Evolutionary conservation across 2,797 vertebrate species (phyloP), one percentile per base, ranked within the genome.

Genomic region (Aratinga solstitialis): DNA sequence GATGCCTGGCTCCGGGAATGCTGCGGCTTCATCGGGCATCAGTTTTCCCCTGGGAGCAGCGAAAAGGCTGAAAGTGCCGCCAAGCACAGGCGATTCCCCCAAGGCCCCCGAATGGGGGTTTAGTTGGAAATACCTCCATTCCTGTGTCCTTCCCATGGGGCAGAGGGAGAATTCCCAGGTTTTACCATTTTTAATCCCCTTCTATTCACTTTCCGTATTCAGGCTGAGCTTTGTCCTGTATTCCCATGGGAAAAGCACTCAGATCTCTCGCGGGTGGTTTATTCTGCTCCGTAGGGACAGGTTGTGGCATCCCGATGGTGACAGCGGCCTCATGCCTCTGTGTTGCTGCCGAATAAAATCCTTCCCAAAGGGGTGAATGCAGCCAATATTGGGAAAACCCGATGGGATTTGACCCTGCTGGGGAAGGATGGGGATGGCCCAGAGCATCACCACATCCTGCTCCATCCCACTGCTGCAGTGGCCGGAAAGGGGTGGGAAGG

Each of bases 391-490:
- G 63, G 63, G 74, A 12, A 32, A 58, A 73, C 66, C 74, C 74
- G 2, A 1, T 14, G 29, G 67, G 61, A 43, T 19, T 1, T 24
- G 36, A 18, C 58, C 5, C 51, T 17, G 16, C n/a, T 22, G 4
- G 72, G 43, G 56, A 6, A 14, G 27, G 87, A 24, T 24, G 50
- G 3, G 51, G 51, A 13, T 54, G 45, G 14, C 30, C 54, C 29
- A 2, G 2, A 11, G 34, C 13, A 12, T 50, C 6, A 1, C 9
- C 27, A 1, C 21, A 21, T 36, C 72, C 59, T 1, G 1, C 11
- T 42, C 42, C 40, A 6, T 40, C 73, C 65, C 6, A 1, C 5
- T 1, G 5, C 38, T 69, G 34, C 29, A 1, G 20, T 30, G 48
- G n/a, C 2, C 18, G 21, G 42, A 4, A 9, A 12, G 30, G 32